Conservation (phyloP, 2,797 vertebrate genomes). For the Gymnoscopelus microlampas region DNA sequence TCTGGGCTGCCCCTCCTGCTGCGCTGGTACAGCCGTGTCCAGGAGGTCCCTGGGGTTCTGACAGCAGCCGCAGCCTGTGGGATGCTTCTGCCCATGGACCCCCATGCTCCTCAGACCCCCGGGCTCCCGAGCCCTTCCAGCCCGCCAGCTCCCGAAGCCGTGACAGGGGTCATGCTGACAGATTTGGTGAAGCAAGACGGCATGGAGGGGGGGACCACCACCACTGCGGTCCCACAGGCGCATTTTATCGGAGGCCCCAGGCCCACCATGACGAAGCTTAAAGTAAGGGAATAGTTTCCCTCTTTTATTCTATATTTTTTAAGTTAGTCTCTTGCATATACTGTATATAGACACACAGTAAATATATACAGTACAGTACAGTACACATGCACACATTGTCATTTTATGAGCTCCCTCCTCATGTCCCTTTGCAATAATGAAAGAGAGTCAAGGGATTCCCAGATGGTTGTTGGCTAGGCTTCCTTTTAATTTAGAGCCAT, state of each 20-base stretch:
- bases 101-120: constrained; percentile 49
- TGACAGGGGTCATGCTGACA: no score
- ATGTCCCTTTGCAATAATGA: constrained; percentile 36
- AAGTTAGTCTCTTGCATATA: neutral
- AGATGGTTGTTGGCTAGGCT: constrained; percentile 63
- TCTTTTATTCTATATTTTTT: constrained; percentile 31
- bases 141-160: constrained; percentile 21
- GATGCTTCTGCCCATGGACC: constrained; percentile 76
- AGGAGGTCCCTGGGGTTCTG: constrained; percentile 88
- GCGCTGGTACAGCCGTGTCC: constrained; percentile 89
- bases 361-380: no score
- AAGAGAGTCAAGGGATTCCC: constrained; percentile 51
- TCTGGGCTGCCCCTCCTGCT: constrained; percentile 84
- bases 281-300: constrained; percentile 82
- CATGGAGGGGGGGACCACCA: constrained; percentile 63
- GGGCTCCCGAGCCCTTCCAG: neutral
- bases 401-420: constrained; percentile 26
- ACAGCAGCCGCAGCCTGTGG: constrained; percentile 84
- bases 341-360: no score
- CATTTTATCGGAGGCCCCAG: constrained; percentile 92
- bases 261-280: constrained; percentile 94
- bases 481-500: constrained; percentile 61
- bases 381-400: constrained; percentile 16
- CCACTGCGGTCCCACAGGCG: constrained; percentile 43
- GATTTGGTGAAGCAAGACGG: constrained; percentile 55